Percentiles rank a stretch among this genome's conserved stretches.
phyloP scores from a whole-genome alignment of 53 echinoderm and acorn worm genomes.

The Arbacia lixula region DNA sequence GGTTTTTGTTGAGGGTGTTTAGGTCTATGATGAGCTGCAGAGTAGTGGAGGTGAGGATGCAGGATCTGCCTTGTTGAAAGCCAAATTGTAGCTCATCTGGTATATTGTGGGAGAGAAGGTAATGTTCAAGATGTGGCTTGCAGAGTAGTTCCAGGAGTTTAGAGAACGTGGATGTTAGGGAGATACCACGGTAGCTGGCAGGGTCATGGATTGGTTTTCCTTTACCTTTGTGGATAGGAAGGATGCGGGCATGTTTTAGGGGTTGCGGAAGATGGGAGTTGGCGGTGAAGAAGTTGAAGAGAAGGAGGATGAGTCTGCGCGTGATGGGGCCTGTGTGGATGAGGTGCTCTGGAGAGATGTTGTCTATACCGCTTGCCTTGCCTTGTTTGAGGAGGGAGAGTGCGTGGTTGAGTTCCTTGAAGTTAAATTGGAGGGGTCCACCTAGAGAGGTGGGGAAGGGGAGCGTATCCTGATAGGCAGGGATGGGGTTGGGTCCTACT shows the following conservation, averaged over 20 bases:
- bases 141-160: conserved; percentile 14
- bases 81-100: conserved; percentile 34
- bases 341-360: conserved; percentile 7
- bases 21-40: conserved; percentile 22
- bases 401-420: too few species aligned
- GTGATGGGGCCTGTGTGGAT: not conserved
- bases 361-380: not conserved
- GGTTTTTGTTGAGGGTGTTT: not conserved
- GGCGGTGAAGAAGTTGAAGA: not conserved
- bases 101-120: not conserved
- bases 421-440: too few species aligned
- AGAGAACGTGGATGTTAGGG: not conserved
- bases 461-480: too few species aligned
- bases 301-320: not conserved
- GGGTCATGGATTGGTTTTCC: conserved; percentile 4
- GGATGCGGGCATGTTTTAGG: conserved; percentile 3
- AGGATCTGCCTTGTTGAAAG: conserved; percentile 27
- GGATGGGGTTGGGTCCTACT: too few species aligned
- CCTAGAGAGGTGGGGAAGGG: too few species aligned
- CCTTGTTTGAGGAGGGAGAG: not conserved
- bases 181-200: conserved; percentile 21
- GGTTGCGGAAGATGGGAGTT: not conserved
- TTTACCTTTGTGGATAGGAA: conserved; percentile 40
- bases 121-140: not conserved
- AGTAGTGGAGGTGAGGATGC: conserved; percentile 1